Evolutionary conservation across 2,113 vertebrate genomes (phyloP), one percentile per base, ranked within the genome.

Genomic region (Nannobrachium achirus): DNA sequence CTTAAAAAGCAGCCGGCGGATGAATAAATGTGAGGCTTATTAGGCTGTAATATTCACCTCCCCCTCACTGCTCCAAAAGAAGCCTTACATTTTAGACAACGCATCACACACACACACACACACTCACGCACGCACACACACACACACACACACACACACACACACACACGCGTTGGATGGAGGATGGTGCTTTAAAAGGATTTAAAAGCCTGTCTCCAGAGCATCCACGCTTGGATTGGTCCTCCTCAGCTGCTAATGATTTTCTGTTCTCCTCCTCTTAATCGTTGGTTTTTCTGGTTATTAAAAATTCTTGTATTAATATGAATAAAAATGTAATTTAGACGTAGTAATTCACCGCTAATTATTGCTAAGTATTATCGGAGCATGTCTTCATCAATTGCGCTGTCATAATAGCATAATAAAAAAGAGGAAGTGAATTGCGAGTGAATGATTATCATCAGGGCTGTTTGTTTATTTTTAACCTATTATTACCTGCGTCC

Each of bases 321-420:
- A 66, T 63, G 53, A 33, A 33, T 33, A 33, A 75, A 45, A 39
- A 57, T 44, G 42, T 15, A 55, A 14, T 60, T 72, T 53, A 50
- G 52, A 16, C 39, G 5, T 33, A 33, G 48, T 10, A 69, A 20
- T 84, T 81, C 73, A 65, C 70, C 18, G 51, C 75, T 69, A 79
- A 83, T 85, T 78, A 66, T 78, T 71, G 60, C 78, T 63, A 69
- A 82, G 69, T 56, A 73, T 73, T 68, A 65, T 63, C 71, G 69
- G 5, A 4, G 59, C 51, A 15, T 73, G 25, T 73, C 44, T 8
- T 11, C 63, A 81, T 66, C 68, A 58, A 64, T 71, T 78, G 66
- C 10, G 81, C 46, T 73, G 1, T 71, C 76, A 33, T 85, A 87
- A 87, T 78, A 78, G 84, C 73, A 69, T 75, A 71, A 76, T 83